Base-by-base conservation (phyloP, 2,797 vertebrate species). In the Hybognathus amarus region DNA sequence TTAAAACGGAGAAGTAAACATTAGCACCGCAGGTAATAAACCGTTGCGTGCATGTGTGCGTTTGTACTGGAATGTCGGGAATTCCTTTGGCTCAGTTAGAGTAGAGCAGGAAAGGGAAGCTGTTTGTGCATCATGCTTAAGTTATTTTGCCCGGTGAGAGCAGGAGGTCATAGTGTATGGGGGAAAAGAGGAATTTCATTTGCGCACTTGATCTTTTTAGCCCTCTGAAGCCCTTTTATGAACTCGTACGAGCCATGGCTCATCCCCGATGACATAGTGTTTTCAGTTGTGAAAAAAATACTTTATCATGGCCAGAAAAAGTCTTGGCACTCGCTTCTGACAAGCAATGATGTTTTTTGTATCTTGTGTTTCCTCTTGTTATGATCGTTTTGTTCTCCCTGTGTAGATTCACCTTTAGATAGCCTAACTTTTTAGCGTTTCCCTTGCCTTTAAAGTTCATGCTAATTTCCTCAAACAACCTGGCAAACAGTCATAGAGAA, bases 141-240 rank as follows among this genome's bases (percentile, higher is more conserved):
- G 93, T 91, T 97, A 95, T 97, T 96, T 94, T 95, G 92, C 92
- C 90, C 5, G 40, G 83, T 79, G 59, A 89, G 91, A 94, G 94
- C 95, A 92, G 93, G 47, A 89, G 90, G 88, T 91, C 88, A 89
- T 90, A 24, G 86, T 88, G 87, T 90, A 92, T 87, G 88, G 90
- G 90, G 91, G 92, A 90, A 91, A 92, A 91, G 89, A 79, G 90
- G 91, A 93, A 93, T 91, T 80, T n/a, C n/a, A n/a, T n/a, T 82
- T 91, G 87, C 86, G 56, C 73, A 85, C 80, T 92, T 91, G 83
- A 85, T 91, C 84, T 83, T 40, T 83, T 90, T 83, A 63, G 40
- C 79, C 82, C 78, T 61, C 38, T 86, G 87, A 89, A 89, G 83
- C 64, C 88, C 81, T 87, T 87, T 90, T 91, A 88, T 85, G 87